Base-by-base conservation (phyloP, 2,888 invertebrate species). In the Branchellion lobata region DNA sequence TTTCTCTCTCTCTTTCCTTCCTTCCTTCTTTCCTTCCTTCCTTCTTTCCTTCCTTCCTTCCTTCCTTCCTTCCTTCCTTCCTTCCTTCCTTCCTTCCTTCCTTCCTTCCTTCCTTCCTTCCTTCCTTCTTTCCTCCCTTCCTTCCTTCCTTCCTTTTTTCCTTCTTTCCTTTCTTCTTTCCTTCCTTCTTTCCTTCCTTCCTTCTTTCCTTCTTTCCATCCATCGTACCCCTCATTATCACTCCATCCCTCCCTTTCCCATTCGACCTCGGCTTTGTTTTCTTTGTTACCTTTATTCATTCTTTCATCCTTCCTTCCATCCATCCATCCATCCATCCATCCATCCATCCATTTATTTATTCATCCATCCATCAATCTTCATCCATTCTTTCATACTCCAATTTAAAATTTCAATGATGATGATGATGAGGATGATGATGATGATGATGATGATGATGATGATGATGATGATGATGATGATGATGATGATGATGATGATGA, bases 301-400 rank as follows among this genome's bases (percentile, higher is more conserved):
- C 78, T 81, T 81, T 82, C 82, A 81, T 80, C 81, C 79, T 82
- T 81, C 81, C 82, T 81, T 82, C 80, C 81, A 69, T 82, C 80
- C 82, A 79, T 82, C 82, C 80, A 14, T 57, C 21, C 24, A 3
- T 24, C 61, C 21, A 18, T 57, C 61, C 21, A 14, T 57, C 61
- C 24, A 18, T 57, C 24, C 24, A 3, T 57, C 21, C 24, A 18
- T 18, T n/a, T n/a, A 79, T 80, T 77, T 77, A 79, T 80, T 77
- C 80, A 79, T 80, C 80, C 80, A 79, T 80, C 80, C 74, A 79
- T 79, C 71, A n/a, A n/a, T n/a, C 79, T 79, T 51, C 79, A 74
- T 36, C 68, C 73, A 79, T 82, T 82, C 78, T 81, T 81, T 82
- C 81, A n/a, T n/a, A n/a, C n/a, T n/a, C n/a, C n/a, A n/a, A n/a